These are phyloP conservation scores for Okapia johnstoni DNA, from an alignment of 2,113 vertebrate genomes.

Conservation along the genomic window DNA sequence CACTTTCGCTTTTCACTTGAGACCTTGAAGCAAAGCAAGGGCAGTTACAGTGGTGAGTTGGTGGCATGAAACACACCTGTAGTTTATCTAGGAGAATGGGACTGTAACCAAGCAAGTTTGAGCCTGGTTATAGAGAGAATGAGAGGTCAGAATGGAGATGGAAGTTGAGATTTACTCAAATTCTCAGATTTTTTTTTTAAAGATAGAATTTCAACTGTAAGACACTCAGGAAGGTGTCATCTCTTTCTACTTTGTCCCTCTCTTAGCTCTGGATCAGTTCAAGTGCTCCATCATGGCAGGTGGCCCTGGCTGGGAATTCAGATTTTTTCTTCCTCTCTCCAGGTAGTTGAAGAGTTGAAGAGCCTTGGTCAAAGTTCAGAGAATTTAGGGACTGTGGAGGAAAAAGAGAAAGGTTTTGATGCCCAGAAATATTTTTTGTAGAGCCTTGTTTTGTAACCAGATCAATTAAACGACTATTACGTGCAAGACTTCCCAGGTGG, in stretches of 20 bases:
- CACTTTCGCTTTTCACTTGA: background rate
- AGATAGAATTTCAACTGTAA: background rate
- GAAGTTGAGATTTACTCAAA: background rate
- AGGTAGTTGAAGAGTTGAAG: background rate
- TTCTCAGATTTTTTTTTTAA: background rate
- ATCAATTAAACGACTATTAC: background rate
- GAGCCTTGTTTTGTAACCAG: background rate
- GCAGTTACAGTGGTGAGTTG: background rate
- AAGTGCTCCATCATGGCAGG: background rate
- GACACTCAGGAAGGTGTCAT: too few species aligned
- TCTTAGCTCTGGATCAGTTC: background rate
- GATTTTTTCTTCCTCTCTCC: background rate
- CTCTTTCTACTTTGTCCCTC: background rate
- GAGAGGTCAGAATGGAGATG: background rate
- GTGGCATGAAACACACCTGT: background rate
- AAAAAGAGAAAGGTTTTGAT: background rate
- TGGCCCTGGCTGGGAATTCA: background rate
- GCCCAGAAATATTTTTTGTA: background rate
- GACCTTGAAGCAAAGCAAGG: background rate
- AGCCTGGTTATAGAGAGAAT: background rate
- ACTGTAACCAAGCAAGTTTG: background rate
- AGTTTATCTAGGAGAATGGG: background rate
- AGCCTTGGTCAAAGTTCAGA: background rate
- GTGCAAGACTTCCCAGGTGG: background rate
- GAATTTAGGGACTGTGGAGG: background rate